A percentile compares a stretch with the other conserved stretches of the same genome.
These are phyloP conservation scores for Mythimna vitellina DNA, from an alignment of 2,888 invertebrate species.

Conservation along the genomic window DNA sequence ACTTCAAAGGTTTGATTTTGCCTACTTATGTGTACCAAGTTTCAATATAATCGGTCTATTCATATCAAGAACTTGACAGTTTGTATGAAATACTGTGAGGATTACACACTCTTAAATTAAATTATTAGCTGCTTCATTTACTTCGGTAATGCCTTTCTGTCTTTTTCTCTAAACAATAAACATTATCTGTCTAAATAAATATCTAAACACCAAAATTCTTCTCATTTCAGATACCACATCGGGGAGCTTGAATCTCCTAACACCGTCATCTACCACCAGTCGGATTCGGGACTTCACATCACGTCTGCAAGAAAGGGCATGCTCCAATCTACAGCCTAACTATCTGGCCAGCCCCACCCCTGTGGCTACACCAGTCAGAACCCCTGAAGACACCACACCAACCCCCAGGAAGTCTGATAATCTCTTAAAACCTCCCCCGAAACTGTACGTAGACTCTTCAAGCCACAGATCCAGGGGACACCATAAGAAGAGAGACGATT, in stretches of 20 bases:
- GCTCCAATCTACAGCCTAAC: constrained; percentile 77
- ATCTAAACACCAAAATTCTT: constrained; percentile 10
- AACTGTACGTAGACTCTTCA: constrained; percentile 80
- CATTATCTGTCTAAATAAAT: background rate
- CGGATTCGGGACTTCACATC: constrained; percentile 91
- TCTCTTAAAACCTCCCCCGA: constrained; percentile 85
- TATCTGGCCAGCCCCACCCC: constrained; percentile 74
- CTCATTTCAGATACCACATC: constrained; percentile 90
- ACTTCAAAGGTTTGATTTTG: too few relatives aligned
- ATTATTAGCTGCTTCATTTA: background rate
- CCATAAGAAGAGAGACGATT: constrained; percentile 84
- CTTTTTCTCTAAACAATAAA: background rate
- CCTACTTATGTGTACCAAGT: too few relatives aligned
- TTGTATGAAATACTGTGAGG: too few relatives aligned
- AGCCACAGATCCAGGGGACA: constrained; percentile 84
- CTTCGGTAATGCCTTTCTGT: too few relatives aligned
- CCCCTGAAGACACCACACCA: constrained; percentile 77
- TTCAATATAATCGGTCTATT: too few relatives aligned
- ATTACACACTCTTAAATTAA: background rate
- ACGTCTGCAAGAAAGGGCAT: constrained; percentile 90
- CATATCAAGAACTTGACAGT: too few relatives aligned
- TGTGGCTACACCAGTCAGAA: constrained; percentile 77
- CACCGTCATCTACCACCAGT: constrained; percentile 91
- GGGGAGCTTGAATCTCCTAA: constrained; percentile 91
- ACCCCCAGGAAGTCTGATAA: constrained; percentile 81